Percentiles rank a stretch among this genome's conserved stretches.
Evolutionary conservation across 2,797 vertebrate species (phyloP).

Genomic region (Chiropotes sagulatus): DNA sequence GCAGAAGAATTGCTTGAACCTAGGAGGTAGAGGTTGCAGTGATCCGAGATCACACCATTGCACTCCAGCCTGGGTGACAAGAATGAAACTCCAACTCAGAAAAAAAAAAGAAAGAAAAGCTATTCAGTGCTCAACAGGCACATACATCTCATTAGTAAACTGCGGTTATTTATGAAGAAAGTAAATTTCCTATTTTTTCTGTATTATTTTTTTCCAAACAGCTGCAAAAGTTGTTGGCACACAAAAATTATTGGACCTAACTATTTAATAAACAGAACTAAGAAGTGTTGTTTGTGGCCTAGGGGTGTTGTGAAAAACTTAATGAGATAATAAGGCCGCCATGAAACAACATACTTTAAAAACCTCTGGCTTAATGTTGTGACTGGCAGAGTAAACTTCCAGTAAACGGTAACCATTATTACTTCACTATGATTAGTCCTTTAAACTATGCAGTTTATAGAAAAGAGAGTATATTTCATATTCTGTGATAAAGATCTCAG

Average conservation of each 20-base stretch:
- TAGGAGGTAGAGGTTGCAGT: no score
- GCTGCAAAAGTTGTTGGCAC: neutral
- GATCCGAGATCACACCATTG: no score
- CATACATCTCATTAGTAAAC: neutral
- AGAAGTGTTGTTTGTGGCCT: neutral
- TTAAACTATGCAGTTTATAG: neutral
- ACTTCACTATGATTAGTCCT: neutral
- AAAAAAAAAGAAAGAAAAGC: no score
- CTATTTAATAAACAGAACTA: neutral
- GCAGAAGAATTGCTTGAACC: no score
- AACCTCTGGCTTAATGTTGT: neutral
- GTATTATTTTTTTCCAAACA: neutral
- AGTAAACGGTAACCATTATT: neutral
- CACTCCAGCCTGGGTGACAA: no score
- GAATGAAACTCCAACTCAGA: no score
- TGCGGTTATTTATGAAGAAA: neutral
- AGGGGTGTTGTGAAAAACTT: neutral
- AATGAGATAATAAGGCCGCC: neutral
- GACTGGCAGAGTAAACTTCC: neutral
- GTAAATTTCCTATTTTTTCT: neutral
- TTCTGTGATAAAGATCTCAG: neutral
- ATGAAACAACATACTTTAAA: neutral
- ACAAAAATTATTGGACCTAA: neutral
- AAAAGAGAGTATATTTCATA: neutral
- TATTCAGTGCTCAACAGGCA: neutral